Evolutionary conservation across 2,113 vertebrate species (phyloP), one percentile per base, ranked within the genome.

Genomic region (Labeo catla): DNA sequence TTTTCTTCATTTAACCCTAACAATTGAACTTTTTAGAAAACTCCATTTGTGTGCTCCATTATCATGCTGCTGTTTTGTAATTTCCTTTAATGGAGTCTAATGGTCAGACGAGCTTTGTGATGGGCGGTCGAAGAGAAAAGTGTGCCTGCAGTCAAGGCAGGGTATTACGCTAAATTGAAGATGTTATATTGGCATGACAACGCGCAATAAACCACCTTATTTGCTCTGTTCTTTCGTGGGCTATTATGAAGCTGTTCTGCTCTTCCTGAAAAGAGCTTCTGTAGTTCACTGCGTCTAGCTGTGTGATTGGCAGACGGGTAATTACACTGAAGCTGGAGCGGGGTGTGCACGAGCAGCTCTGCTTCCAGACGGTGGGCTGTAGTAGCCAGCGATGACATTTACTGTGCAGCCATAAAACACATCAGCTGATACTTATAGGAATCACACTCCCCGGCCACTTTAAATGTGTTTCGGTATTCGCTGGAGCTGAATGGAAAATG

Each of bases 301-400:
- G 49, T 54, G 43, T 82, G 39, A 80, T 47, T 49, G 81, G 45
- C 88, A 81, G 72, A 61, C 2, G 72, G 49, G 83, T 82, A 83
- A 85, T 85, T 83, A 54, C 50, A 57, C 13, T 73, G 34, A 70
- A 36, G 10, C 73, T 28, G 74, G 47, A 34, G n/a, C 1, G 8
- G 57, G 0, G 57, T 21, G 63, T 34, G 5, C 12, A 9, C 9
- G 66, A 70, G 66, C 9, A 16, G 8, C 34, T 70, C 66, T 21
- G 66, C 7, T 8, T 70, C 1, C 65, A 43, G 68, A 45, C 70
- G 8, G 28, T 39, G 28, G 66, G 34, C 34, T 4, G 34, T 13
- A 28, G 63, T 65, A 28, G 23, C 63, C 63, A 28, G 65, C 63
- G 63, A 28, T 86, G 85, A 72, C 84, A 86, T 87, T 84, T 84